Percentiles rank a stretch among this genome's conserved stretches.
Conservation (phyloP, 1,140 invertebrate species). For the Drosophila ananassae region DNA sequence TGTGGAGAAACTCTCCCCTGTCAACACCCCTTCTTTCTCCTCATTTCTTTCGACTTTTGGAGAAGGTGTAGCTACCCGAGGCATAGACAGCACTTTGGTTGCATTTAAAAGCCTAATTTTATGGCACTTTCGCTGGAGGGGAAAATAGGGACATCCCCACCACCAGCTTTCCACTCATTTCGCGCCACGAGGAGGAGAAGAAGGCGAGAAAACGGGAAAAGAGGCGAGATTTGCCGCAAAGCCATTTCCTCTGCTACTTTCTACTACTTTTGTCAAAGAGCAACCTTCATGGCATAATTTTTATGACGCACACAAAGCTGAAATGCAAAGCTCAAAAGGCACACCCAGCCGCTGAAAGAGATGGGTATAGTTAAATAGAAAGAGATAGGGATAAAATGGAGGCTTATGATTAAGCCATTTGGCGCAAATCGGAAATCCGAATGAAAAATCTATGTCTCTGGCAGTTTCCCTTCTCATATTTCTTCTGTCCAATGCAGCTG, state of each 20-base stretch:
- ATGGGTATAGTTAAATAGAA: constrained; percentile 1
- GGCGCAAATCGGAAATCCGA: constrained; percentile 51
- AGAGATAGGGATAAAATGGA: constrained; percentile 1
- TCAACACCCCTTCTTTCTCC: too few relatives aligned
- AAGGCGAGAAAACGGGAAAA: neutral
- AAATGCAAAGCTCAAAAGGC: neutral
- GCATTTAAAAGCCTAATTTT: constrained; percentile 45
- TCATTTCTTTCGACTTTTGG: neutral
- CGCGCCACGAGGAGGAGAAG: constrained; percentile 4
- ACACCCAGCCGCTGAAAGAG: neutral
- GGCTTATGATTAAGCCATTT: constrained; percentile 68
- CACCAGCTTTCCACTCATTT: neutral
- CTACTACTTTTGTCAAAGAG: constrained; percentile 8
- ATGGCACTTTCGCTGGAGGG: constrained; percentile 17
- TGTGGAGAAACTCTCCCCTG: too few relatives aligned
- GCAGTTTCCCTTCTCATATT: constrained; percentile 5
- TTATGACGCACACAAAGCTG: constrained; percentile 8
- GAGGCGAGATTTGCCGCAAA: constrained; percentile 1
- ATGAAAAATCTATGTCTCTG: constrained; percentile 49
- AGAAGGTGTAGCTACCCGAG: constrained; percentile 20
- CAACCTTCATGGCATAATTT: constrained; percentile 11
- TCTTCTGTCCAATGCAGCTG: constrained; percentile 49
- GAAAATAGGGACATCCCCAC: constrained; percentile 13
- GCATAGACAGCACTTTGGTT: constrained; percentile 23
- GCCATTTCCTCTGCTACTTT: neutral